Conservation (phyloP, 2,113 vertebrate species). For the Brachyhypopomus gauderio region DNA sequence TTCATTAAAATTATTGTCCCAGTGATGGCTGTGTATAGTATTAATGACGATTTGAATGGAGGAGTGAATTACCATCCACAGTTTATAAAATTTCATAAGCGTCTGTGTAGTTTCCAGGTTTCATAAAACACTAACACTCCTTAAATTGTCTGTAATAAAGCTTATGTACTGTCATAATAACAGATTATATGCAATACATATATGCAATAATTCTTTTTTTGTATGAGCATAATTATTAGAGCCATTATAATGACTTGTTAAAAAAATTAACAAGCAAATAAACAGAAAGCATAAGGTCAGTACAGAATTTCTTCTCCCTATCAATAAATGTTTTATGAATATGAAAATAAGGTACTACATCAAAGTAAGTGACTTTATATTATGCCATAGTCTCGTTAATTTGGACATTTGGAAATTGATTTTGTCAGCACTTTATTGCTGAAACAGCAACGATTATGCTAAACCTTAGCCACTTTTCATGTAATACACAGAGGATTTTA, state of each 20-base stretch:
- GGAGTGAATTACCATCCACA: background rate
- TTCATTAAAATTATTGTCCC: background rate
- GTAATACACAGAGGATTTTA: background rate
- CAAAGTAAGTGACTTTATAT: background rate
- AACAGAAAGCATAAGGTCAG: conserved; percentile 3
- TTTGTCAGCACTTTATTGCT: too few species aligned
- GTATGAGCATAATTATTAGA: conserved; percentile 8
- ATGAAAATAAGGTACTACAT: conserved; percentile 12
- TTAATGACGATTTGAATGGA: background rate
- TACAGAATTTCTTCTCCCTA: background rate
- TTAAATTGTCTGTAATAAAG: conserved; percentile 9
- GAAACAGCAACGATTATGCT: too few species aligned
- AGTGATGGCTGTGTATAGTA: background rate
- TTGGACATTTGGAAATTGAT: background rate
- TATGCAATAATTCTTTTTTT: background rate
- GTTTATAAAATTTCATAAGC: background rate
- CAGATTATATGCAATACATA: background rate
- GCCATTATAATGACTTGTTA: conserved; percentile 6
- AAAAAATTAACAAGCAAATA: background rate
- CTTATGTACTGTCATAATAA: conserved; percentile 3
- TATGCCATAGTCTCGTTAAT: conserved; percentile 1
- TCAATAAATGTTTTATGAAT: background rate
- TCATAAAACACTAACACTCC: conserved; percentile 3
- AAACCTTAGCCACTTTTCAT: background rate
- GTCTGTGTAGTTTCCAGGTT: background rate